Evolutionary conservation across 2,797 vertebrate genomes (phyloP), one percentile per base, ranked within the genome.

Genomic region (Hydrocynus forskahlii): DNA sequence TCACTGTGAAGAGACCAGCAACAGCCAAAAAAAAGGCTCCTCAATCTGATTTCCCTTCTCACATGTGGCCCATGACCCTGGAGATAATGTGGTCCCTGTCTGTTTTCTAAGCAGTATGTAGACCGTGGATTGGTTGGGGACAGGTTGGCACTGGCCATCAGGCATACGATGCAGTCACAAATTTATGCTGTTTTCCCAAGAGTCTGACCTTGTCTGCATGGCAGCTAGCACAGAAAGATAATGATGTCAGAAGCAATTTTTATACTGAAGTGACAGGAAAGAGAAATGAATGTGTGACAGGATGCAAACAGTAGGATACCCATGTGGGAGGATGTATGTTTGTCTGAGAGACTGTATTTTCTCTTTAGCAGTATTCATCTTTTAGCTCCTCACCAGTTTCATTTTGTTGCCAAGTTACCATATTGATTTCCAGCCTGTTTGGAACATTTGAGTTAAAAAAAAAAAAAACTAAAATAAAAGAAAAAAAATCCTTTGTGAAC

Each of bases 181-280:
- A 71, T 67, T 52, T 70, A 83, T 5, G 9, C 45, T 50, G 66
- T 59, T 83, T 82, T 72, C 59, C 66, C 77, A 64, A 50, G 82
- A 76, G 72, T 50, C 82, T 80, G 82, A 83, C 81, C 78, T 66
- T 68, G 21, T 87, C 88, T 89, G 88, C 80, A 87, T 79, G 80
- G 66, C 84, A 84, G 88, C 84, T 69, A 7, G 69, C 81, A 78
- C 77, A 75, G 80, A 86, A 57, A 69, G 81, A 79, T 71, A 55
- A 72, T 64, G 57, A 82, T 83, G 81, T 87, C 59, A 75, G 74
- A 91, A 82, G 86, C 87, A 89, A 87, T 90, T 89, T 89, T 76
- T 79, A 75, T 16, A 19, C 73, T 81, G 86, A 88, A 68, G 77
- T 79, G 66, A 79, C 78, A 71, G 38, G 48, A 50, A 78, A 13